Base-by-base conservation (phyloP, 2,797 vertebrate genomes). In the Centroberyx gerrardi region DNA sequence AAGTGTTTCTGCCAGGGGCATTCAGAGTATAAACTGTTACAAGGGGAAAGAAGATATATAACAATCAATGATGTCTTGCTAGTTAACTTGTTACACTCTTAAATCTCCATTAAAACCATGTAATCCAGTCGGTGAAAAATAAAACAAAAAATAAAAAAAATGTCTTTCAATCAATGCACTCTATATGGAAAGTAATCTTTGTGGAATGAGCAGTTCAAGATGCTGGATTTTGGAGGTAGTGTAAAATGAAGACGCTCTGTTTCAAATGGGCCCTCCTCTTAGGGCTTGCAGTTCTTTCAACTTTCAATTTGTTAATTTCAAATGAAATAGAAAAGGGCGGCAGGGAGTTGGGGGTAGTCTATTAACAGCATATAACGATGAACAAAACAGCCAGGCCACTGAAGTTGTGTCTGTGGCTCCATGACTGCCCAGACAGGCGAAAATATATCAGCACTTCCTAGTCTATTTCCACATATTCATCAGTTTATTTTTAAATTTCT, bases 1-100 rank as follows among this genome's bases (percentile, higher is more conserved):
- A 73, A 55, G 56, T 72, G 81, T 80, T 84, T 69, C 62, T 76
- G 70, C 75, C 27, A 2, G 54, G 28, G 81, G 66, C 77, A 83
- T 76, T 87, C 66, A 55, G 80, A 85, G 69, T 66, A 64, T 80
- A 49, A 76, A 68, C 48, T 62, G 53, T 60, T 68, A 53, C 51
- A 76, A 79, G 48, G 22, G 59, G 42, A 80, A 66, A 70, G 3
- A 73, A 63, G 33, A 33, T 33, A 36, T 55, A 62, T 70, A 58
- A 17, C 76, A 49, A 71, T 76, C 40, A 74, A 44, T 71, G 38
- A 48, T 29, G 42, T 48, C 27, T 56, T 29, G 48, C 44, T 49
- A 55, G 13, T 60, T 33, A 59, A 69, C 64, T 53, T 53, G 27
- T 48, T 52, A 76, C 48, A 59, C 52, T 46, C 4, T 29, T 63